phyloP scores from a whole-genome alignment of 2,888 invertebrate species.

The Nemoura dubitans region DNA sequence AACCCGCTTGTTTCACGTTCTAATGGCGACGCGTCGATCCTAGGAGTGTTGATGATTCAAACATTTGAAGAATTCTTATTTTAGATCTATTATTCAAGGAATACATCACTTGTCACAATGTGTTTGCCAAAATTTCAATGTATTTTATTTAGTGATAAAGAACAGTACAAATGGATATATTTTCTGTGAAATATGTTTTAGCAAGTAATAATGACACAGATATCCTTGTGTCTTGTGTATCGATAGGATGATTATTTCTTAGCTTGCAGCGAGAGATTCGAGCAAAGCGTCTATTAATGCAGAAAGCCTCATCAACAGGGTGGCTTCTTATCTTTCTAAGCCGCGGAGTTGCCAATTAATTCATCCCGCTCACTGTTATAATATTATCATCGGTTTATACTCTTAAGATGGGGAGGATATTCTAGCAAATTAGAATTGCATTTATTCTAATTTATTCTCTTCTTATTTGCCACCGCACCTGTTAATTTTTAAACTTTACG shows the following conservation, averaged over 20 bases:
- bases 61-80: too few species aligned
- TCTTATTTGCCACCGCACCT: slow-evolving; percentile 29
- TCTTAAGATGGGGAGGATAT: background rate
- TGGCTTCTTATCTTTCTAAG: slow-evolving; percentile 8
- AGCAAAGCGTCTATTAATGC: slow-evolving; percentile 7
- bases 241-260: background rate
- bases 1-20: background rate
- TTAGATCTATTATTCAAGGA: too few species aligned
- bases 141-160: too few species aligned
- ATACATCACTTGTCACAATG: too few species aligned
- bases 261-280: background rate
- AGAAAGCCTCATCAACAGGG: slow-evolving; percentile 3
- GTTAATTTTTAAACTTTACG: slow-evolving; percentile 36
- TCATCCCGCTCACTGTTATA: background rate
- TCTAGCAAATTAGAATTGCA: slow-evolving; percentile 27
- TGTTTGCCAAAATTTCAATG: too few species aligned
- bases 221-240: background rate
- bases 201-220: background rate
- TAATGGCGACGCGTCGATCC: too few species aligned
- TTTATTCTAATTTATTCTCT: slow-evolving; percentile 42
- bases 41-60: too few species aligned
- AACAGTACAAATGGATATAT: background rate
- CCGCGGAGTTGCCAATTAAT: slow-evolving; percentile 9
- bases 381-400: slow-evolving; percentile 7
- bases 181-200: background rate